Percentiles rank a stretch among this genome's conserved stretches.
These are phyloP conservation scores for Charanyca ferruginea DNA, from an alignment of 2,888 invertebrate species.

Conservation along the genomic window DNA sequence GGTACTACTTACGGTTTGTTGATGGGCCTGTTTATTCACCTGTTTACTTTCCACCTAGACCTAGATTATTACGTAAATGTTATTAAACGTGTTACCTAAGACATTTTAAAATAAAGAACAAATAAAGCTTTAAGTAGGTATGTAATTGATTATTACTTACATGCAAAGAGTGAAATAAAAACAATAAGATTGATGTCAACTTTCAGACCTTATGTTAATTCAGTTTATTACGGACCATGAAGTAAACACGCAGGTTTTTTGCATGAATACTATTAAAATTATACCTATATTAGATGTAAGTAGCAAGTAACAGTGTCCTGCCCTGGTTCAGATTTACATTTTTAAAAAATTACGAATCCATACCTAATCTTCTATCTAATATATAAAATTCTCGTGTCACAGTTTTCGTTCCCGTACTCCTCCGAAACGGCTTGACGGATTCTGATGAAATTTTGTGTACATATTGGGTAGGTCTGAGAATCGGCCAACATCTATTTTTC, in stretches of 20 bases:
- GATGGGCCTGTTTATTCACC: neutral
- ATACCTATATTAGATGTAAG: too few species aligned
- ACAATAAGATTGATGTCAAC: slow-evolving; percentile 57
- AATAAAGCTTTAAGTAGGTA: slow-evolving; percentile 21
- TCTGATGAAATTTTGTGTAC: too few species aligned
- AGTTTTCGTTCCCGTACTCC: too few species aligned
- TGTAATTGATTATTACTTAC: slow-evolving; percentile 39
- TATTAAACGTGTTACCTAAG: neutral
- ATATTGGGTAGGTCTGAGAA: too few species aligned
- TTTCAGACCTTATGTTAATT: slow-evolving; percentile 60
- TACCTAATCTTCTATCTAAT: too few species aligned
- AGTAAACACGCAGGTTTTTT: slow-evolving; percentile 57
- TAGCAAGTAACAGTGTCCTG: neutral
- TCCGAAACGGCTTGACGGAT: too few species aligned
- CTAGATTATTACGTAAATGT: neutral
- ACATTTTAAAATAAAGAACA: slow-evolving; percentile 3
- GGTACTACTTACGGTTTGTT: too few species aligned
- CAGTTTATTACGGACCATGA: slow-evolving; percentile 58
- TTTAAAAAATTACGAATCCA: neutral
- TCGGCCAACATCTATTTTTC: too few species aligned
- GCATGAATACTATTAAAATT: slow-evolving; percentile 30
- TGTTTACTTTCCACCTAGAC: neutral
- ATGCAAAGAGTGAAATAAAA: slow-evolving; percentile 54
- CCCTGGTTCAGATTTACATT: neutral
- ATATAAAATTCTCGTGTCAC: too few species aligned